These are phyloP conservation scores for Malacoraja senta DNA, from an alignment of 2,797 vertebrate genomes.

Conservation along the genomic window DNA sequence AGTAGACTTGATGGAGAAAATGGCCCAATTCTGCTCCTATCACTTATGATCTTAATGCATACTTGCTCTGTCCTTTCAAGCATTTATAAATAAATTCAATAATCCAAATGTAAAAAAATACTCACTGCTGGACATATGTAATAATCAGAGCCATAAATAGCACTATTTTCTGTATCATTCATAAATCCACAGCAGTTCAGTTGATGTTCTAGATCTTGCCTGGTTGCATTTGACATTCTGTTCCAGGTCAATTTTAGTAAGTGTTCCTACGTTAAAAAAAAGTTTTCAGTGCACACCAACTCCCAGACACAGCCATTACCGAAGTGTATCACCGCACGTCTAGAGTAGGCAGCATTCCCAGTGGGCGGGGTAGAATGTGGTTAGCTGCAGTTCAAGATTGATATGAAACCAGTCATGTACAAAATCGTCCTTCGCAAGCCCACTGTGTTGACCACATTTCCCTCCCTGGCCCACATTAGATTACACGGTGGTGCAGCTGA, in stretches of 20 bases:
- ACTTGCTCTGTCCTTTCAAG: not conserved
- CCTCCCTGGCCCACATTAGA: not conserved
- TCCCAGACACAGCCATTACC: not conserved
- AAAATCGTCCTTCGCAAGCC: not conserved
- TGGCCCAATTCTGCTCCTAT: too few species aligned
- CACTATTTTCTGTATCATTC: slow-evolving; percentile 51
- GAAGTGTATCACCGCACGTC: not conserved
- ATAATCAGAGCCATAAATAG: slow-evolving; percentile 50
- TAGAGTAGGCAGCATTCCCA: not conserved
- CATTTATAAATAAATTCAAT: not conserved
- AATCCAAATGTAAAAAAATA: not conserved
- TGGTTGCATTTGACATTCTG: slow-evolving; percentile 60
- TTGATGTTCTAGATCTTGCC: slow-evolving; percentile 62
- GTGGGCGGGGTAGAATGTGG: not conserved
- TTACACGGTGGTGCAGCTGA: too few species aligned
- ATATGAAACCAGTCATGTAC: not conserved
- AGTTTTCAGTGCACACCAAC: not conserved
- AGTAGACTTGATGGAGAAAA: too few species aligned
- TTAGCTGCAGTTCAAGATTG: not conserved
- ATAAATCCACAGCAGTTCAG: slow-evolving; percentile 80
- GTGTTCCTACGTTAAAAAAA: slow-evolving; percentile 54
- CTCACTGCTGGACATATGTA: slow-evolving; percentile 65
- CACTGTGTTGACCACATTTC: not conserved
- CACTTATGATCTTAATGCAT: not conserved
- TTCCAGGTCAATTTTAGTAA: slow-evolving; percentile 72